Conservation (phyloP, 2,113 vertebrate species). For the Sapayoa aenigma region DNA sequence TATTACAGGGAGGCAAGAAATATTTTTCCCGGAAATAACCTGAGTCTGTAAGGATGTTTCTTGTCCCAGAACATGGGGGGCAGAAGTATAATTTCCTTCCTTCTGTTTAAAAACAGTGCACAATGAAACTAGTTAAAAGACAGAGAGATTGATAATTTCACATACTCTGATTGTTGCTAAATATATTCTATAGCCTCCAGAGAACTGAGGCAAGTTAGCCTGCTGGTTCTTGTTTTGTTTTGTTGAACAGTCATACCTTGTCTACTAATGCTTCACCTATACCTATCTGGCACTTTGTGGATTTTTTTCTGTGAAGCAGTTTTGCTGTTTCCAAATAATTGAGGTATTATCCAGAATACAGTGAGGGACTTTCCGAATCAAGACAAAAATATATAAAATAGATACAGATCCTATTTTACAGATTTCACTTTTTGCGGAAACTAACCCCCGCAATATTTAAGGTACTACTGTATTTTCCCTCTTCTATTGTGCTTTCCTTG, state of each 20-base stretch:
- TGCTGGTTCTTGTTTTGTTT: not conserved
- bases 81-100: not conserved
- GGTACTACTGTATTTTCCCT: not conserved
- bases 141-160: not conserved
- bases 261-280: no score
- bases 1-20: not conserved
- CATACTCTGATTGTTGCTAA: not conserved
- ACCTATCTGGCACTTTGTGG: no score
- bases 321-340: no score
- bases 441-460: no score
- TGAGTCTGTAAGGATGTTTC: not conserved
- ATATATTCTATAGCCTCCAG: not conserved
- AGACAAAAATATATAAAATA: no score
- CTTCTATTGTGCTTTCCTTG: not conserved
- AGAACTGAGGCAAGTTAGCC: not conserved
- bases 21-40: not conserved
- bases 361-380: no score
- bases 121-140: not conserved
- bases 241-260: no score
- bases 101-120: not conserved
- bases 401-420: no score
- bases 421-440: no score
- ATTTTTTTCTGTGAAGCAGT: no score
- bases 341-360: no score
- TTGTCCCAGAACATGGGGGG: fast-evolving